These are phyloP conservation scores for Tetranychus truncatus DNA, from an alignment of 2,888 invertebrate genomes.

Conservation along the genomic window DNA sequence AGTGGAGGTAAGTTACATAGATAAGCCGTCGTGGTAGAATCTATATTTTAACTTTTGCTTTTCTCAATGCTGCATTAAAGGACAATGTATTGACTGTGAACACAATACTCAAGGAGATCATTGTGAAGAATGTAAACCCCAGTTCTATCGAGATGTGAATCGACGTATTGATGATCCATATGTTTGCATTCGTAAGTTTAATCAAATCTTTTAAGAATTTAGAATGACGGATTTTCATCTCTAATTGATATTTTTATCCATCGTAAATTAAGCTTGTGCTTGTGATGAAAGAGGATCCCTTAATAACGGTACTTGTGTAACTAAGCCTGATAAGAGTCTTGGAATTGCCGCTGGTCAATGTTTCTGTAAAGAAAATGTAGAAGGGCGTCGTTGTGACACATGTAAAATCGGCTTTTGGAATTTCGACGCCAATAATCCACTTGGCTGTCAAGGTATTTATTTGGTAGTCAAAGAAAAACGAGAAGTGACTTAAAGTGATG, in stretches of 20 bases:
- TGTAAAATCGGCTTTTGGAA: constrained; percentile 93
- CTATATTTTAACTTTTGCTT: too few species aligned
- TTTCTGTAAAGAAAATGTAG: constrained; percentile 75
- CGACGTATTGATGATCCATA: constrained; percentile 68
- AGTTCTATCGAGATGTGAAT: constrained; percentile 68
- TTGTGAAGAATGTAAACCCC: constrained; percentile 86
- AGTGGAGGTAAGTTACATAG: constrained; percentile 52
- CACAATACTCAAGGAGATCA: constrained; percentile 92
- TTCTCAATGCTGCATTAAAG: neutral
- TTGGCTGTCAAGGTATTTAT: constrained; percentile 58
- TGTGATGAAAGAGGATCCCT: constrained; percentile 71
- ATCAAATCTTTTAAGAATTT: neutral
- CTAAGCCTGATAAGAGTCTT: constrained; percentile 56
- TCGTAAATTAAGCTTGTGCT: constrained; percentile 48
- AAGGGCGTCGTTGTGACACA: constrained; percentile 68
- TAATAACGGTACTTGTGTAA: constrained; percentile 85
- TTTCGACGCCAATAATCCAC: constrained; percentile 53
- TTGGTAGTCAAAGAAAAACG: neutral
- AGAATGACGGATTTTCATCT: neutral
- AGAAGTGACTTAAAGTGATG: too few species aligned
- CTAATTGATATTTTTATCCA: constrained; percentile 20
- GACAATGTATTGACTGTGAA: constrained; percentile 81
- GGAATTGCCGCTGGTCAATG: constrained; percentile 75
- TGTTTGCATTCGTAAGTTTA: constrained; percentile 58
- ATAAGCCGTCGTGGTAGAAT: neutral